Evolutionary conservation across 2,797 vertebrate genomes (phyloP), one percentile per base, ranked within the genome.

Genomic region (Sternarchorhynchus goeldii): DNA sequence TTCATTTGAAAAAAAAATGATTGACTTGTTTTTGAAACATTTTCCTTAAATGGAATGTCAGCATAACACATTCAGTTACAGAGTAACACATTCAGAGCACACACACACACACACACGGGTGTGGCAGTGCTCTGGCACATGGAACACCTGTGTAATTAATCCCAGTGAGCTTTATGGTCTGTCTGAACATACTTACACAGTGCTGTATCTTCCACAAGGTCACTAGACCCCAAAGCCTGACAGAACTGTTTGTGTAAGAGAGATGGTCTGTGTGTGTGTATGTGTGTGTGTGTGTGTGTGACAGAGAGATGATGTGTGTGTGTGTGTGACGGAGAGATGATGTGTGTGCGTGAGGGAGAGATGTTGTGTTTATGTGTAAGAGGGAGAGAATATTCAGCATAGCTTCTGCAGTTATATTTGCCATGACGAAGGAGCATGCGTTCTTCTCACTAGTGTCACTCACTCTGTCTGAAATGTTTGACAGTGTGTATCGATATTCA

Each of bases 91-190:
- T 66, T 66, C 10, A 55, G 17, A 57, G 5, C 25, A 39, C 59
- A 50, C 0, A 56, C 50, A 36, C 20, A 36, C 56, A 8, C 17
- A 31, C 53, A 69, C n/a, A 29, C 41, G 56, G 55, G 55, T 56
- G 69, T 60, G 65, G 78, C 75, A 18, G 31, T 31, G 45, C 62
- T 75, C 64, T 77, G 74, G 71, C 34, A 79, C 31, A 59, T 53
- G 31, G n/a, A 77, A 79, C 76, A 74, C 62, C 62, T 41, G 57
- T 65, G 72, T 81, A 84, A 85, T 85, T 82, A 78, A 62, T 83
- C 68, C 74, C 75, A 82, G 58, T 83, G 85, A 77, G 77, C 78
- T 63, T 73, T 41, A 76, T 75, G 77, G 76, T 72, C 55, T 67
- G 55, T 58, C 58, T 70, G 72, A 53, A 21, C 14, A 32, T 62